Evolutionary conservation across 2,797 vertebrate genomes (phyloP).

Genomic region (Limnodromus scolopaceus): DNA sequence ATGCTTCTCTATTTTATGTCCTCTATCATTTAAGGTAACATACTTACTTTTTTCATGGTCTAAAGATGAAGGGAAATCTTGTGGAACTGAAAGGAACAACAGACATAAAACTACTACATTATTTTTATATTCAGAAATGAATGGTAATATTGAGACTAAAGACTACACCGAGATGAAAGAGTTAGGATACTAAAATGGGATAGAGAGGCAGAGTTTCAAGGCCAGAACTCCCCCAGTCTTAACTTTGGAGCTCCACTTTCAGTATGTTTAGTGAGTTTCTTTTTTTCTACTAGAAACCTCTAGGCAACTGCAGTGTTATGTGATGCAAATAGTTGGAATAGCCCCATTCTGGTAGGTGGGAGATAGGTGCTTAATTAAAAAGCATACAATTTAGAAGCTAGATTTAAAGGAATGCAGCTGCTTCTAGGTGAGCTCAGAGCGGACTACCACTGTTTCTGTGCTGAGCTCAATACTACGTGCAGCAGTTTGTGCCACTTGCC

Average conservation of each 20-base stretch:
- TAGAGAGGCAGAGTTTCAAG: neutral
- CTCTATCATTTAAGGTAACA: neutral
- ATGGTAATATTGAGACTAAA: neutral
- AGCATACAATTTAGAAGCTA: neutral
- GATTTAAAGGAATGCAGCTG: neutral
- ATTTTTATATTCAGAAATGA: slow-evolving; percentile 19
- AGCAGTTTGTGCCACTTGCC: neutral
- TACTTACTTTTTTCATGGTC: neutral
- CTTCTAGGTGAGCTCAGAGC: neutral
- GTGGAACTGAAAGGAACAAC: slow-evolving; percentile 11
- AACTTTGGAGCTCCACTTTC: neutral
- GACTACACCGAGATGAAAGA: neutral
- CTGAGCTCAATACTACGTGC: neutral
- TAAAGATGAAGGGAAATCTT: slow-evolving; percentile 8
- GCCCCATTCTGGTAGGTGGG: neutral
- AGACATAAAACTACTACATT: slow-evolving; percentile 5
- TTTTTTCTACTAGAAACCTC: neutral
- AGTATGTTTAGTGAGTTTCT: neutral
- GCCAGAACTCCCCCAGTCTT: neutral
- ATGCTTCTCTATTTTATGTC: neutral
- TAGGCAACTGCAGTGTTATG: neutral
- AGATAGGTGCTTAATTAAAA: neutral
- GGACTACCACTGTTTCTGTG: neutral
- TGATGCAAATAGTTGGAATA: neutral
- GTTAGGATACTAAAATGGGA: neutral